Base-by-base conservation (phyloP, 1,140 invertebrate genomes). In the Sarcophaga bullata region DNA sequence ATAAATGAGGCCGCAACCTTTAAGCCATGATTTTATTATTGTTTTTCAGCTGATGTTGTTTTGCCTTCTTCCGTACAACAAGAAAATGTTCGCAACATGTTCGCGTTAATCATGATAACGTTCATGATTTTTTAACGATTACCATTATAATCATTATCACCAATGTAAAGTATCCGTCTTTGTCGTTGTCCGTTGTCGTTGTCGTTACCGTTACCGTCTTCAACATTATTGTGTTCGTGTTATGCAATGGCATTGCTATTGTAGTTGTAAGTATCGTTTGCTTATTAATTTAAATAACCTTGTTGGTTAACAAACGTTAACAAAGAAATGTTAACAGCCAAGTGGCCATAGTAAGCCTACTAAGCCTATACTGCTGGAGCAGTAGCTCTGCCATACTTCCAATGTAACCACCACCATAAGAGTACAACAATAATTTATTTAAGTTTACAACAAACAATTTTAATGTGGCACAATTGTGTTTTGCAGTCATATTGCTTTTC, bases 251-350 rank as follows among this genome's bases (percentile, higher is more conserved):
- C 25, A 1, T 37, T 37, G 25, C 25, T 37, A 37, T 37, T 37
- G 25, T 37, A 37, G 25, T 37, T 37, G 17, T 68, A 68, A 68
- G 17, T 19, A 68, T 68, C 62, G n/a, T 68, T 68, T 68, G 19
- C 62, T 68, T 68, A 68, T 68, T 68, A 68, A 68, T 68, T 25
- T 68, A 68, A 68, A 68, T 68, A 68, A 68, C 62, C 62, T 68
- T 68, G 62, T 68, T 68, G 62, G 62, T 5, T 37, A 37, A 37
- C 17, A 68, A 68, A 68, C n/a, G 62, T 68, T 68, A 68, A 68
- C 62, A 68, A 9, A 68, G n/a, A 68, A 17, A 19, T 19, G 17
- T 19, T 68, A 17, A 68, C n/a, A 68, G 25, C 25, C 25, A 2
- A 68, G 8, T 19, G 11, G n/a, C 17, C 6, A 19, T n/a, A 68